Conservation (phyloP, 2,113 vertebrate genomes). For the Rhombomys opimus region DNA sequence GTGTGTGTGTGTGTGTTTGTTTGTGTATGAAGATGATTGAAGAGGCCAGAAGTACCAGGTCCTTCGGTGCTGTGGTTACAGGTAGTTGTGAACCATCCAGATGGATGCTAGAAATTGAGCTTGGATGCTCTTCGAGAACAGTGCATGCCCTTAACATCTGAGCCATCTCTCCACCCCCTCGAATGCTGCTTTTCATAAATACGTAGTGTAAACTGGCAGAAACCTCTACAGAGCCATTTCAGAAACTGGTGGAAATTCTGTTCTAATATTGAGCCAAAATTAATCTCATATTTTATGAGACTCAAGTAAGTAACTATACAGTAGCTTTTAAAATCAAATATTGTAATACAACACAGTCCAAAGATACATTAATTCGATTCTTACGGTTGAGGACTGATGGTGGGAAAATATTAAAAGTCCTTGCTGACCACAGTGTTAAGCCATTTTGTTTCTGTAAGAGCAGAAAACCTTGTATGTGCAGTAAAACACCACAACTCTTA, state of each 20-base stretch:
- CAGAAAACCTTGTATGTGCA: not conserved
- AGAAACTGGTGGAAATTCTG: not conserved
- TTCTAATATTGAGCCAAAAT: not conserved
- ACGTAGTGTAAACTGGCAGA: not conserved
- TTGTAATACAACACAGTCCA: not conserved
- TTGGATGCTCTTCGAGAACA: not conserved
- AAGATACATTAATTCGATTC: not conserved
- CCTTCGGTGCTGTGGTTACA: not conserved
- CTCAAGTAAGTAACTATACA: not conserved
- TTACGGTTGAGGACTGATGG: not conserved
- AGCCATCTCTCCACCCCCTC: not conserved
- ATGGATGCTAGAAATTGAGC: not conserved
- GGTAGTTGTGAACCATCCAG: not conserved
- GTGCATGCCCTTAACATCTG: not conserved
- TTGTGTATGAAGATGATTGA: not conserved
- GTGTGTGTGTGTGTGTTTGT: not conserved
- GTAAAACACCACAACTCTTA: not conserved
- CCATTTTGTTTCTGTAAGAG: not conserved
- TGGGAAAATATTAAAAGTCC: not conserved
- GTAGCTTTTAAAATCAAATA: not conserved
- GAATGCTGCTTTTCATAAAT: not conserved
- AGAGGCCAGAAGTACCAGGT: not conserved
- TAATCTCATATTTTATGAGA: not conserved
- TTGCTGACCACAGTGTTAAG: not conserved
- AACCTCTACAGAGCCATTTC: not conserved